Percentiles rank a stretch among this genome's conserved stretches.
Evolutionary conservation across 2,888 invertebrate species (phyloP).

Genomic region (Sesia apiformis): DNA sequence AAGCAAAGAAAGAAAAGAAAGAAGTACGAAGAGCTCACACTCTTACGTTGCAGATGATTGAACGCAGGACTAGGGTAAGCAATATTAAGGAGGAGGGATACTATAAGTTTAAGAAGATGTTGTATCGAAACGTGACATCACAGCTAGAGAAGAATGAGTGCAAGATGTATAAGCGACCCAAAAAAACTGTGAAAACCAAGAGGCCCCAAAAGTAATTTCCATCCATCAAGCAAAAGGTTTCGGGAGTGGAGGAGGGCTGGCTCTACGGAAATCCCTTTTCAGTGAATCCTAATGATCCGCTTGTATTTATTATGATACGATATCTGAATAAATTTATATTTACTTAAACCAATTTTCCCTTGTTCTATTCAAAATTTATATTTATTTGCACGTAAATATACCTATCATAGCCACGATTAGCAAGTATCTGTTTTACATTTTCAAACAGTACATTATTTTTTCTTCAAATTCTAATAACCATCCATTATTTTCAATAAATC

Average conservation of each 20-base stretch:
- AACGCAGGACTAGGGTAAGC: conserved; percentile 27
- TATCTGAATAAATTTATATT: not conserved
- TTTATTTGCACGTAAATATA: too few relatives aligned
- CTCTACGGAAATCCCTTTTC: conserved; percentile 15
- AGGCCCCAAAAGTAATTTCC: conserved; percentile 26
- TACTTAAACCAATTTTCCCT: too few relatives aligned
- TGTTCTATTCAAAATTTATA: not conserved
- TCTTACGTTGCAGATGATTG: not conserved
- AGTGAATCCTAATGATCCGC: conserved; percentile 23
- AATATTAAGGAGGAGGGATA: conserved; percentile 43
- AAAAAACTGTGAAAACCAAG: conserved; percentile 24
- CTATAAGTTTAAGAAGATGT: conserved; percentile 42
- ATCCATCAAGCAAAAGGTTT: conserved; percentile 23
- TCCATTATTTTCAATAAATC: too few relatives aligned
- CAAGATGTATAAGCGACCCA: conserved; percentile 21
- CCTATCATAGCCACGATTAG: too few relatives aligned
- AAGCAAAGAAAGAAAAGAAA: too few relatives aligned
- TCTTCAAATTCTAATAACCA: too few relatives aligned
- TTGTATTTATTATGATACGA: conserved; percentile 12
- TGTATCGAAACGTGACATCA: conserved; percentile 27
- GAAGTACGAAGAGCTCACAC: not conserved
- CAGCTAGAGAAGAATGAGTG: conserved; percentile 16
- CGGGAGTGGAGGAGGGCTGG: conserved; percentile 12
- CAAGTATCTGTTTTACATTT: too few relatives aligned
- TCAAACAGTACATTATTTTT: too few relatives aligned